Conservation (phyloP, 2,888 invertebrate genomes). For the Eledona agricola region DNA sequence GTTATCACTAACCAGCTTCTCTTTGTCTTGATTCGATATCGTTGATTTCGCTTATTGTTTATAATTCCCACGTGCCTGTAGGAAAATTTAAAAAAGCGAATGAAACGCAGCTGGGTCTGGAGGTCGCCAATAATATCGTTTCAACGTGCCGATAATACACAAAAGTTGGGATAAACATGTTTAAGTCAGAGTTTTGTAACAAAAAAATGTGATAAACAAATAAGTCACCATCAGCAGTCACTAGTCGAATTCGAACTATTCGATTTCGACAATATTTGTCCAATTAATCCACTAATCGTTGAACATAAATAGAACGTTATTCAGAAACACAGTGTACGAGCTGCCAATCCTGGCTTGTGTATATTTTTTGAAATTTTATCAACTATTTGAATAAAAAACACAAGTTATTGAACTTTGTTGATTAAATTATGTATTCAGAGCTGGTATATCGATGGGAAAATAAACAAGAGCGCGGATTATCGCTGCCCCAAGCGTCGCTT, state of each 20-base stretch:
- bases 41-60: neutral
- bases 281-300: conserved; percentile 18
- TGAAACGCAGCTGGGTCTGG: conserved; percentile 17
- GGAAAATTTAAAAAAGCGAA: neutral
- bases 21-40: no score
- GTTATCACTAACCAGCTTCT: no score
- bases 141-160: conserved; percentile 8
- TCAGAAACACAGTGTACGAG: conserved; percentile 18
- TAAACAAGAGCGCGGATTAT: conserved; percentile 11
- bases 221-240: conserved; percentile 1
- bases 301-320: conserved; percentile 16
- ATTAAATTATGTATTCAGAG: conserved; percentile 24
- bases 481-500: conserved; percentile 20
- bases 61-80: neutral
- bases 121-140: conserved; percentile 27
- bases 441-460: conserved; percentile 13
- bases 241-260: conserved; percentile 5
- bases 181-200: conserved; percentile 17
- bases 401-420: conserved; percentile 32
- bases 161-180: conserved; percentile 14
- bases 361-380: conserved; percentile 16
- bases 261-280: conserved; percentile 26
- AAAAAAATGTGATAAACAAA: conserved; percentile 10
- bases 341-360: neutral
- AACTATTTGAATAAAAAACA: conserved; percentile 24